A percentile compares a stretch with the other conserved stretches of the same genome.
Conservation (phyloP, 2,888 invertebrate species). For the Drosophila heteroneura region DNA sequence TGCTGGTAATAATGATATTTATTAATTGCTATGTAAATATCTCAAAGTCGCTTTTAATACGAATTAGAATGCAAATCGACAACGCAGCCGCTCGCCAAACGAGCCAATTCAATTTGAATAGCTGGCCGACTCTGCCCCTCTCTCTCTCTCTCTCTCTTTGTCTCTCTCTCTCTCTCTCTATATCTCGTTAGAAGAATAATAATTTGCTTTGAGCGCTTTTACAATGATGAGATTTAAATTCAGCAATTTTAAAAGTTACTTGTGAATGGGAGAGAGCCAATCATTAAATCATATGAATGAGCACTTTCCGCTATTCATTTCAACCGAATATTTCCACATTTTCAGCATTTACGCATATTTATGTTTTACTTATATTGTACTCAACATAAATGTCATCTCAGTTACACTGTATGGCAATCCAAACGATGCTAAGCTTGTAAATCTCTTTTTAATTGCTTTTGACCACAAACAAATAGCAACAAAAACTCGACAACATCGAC, state of each 20-base stretch:
- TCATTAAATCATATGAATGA: conserved; percentile 31
- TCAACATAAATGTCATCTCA: conserved; percentile 18
- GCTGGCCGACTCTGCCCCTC: not conserved
- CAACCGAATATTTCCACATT: conserved; percentile 15
- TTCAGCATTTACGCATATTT: conserved; percentile 28
- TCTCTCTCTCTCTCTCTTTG: too few species aligned
- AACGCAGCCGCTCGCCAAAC: conserved; percentile 22
- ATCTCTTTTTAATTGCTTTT: conserved; percentile 80
- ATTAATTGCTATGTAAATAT: conserved; percentile 75
- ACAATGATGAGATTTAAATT: conserved; percentile 33
- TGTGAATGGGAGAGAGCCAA: conserved; percentile 7
- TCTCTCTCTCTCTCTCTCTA: not conserved
- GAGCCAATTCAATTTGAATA: conserved; percentile 34
- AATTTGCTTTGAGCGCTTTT: not conserved
- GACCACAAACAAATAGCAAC: conserved; percentile 75
- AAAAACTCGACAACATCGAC: conserved; percentile 40
- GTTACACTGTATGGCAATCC: conserved; percentile 20
- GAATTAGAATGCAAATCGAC: conserved; percentile 46
- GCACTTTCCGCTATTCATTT: conserved; percentile 16
- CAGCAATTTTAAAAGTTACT: conserved; percentile 14
- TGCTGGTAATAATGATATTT: conserved; percentile 60
- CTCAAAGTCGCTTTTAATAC: conserved; percentile 49
- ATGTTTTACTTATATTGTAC: conserved; percentile 36
- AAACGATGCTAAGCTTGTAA: conserved; percentile 59
- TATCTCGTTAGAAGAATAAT: not conserved